These are phyloP conservation scores for Nomada fabriciana DNA, from an alignment of 2,888 invertebrate species.

Conservation along the genomic window DNA sequence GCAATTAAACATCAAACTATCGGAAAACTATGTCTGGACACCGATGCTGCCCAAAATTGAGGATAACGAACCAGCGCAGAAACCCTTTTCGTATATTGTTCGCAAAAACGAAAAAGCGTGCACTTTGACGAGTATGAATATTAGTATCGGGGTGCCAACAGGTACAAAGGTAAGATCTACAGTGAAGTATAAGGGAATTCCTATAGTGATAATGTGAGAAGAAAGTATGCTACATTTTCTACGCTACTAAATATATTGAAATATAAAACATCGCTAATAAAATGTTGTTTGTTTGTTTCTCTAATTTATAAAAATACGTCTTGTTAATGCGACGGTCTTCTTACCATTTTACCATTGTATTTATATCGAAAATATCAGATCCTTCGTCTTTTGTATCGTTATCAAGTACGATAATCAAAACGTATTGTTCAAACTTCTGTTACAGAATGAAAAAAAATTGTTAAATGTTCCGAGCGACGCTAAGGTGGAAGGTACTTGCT, in stretches of 20 bases:
- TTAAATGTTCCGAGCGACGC: conserved; percentile 5
- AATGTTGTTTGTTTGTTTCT: too few relatives aligned
- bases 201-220: too few relatives aligned
- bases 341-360: too few relatives aligned
- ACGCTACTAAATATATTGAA: too few relatives aligned
- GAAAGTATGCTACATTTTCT: too few relatives aligned
- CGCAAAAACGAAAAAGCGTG: neutral
- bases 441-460: neutral
- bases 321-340: too few relatives aligned
- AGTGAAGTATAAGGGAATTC: too few relatives aligned
- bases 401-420: neutral
- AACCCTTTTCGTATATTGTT: neutral
- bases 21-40: neutral
- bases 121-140: conserved; percentile 22
- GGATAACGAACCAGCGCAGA: neutral
- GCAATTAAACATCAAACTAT: rapidly evolving
- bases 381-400: neutral
- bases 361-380: neutral
- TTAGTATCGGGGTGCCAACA: neutral
- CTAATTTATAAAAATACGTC: too few relatives aligned
- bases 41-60: rapidly evolving
- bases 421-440: neutral
- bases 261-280: too few relatives aligned
- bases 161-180: neutral
- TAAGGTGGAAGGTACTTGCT: neutral